Percentiles rank a stretch among this genome's conserved stretches.
phyloP scores from a whole-genome alignment of 2,888 invertebrate species.

The Callimorpha dominula region DNA sequence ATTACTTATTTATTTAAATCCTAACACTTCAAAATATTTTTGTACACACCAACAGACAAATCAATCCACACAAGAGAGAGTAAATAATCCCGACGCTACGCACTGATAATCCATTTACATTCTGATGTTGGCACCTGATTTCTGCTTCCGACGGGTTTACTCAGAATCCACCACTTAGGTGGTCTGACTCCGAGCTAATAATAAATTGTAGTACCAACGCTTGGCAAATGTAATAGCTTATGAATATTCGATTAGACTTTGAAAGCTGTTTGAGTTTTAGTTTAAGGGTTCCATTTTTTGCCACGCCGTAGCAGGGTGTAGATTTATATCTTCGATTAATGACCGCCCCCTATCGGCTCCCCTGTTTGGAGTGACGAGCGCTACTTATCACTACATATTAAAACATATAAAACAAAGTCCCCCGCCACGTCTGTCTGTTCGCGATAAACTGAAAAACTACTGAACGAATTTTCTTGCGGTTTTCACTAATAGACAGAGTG shows the following conservation, averaged over 20 bases:
- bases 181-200: constrained; percentile 34
- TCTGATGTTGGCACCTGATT: constrained; percentile 42
- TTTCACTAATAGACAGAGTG: too few relatives aligned
- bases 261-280: neutral
- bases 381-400: too few relatives aligned
- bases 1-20: neutral
- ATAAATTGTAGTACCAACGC: constrained; percentile 4
- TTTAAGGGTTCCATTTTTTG: neutral
- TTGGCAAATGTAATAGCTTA: neutral
- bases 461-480: too few relatives aligned
- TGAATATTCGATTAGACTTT: constrained; percentile 9
- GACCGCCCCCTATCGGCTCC: neutral
- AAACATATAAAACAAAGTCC: too few relatives aligned
- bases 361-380: neutral
- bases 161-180: constrained; percentile 40
- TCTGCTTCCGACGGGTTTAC: constrained; percentile 41
- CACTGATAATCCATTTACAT: constrained; percentile 35
- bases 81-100: constrained; percentile 1
- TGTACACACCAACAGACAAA: neutral
- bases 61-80: constrained; percentile 5
- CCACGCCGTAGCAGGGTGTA: neutral
- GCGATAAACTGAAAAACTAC: too few relatives aligned
- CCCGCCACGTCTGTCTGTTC: too few relatives aligned
- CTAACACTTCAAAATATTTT: constrained; percentile 12
- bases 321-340: neutral